phyloP scores from a whole-genome alignment of 2,888 invertebrate genomes.

The Mycalesis mineus region DNA sequence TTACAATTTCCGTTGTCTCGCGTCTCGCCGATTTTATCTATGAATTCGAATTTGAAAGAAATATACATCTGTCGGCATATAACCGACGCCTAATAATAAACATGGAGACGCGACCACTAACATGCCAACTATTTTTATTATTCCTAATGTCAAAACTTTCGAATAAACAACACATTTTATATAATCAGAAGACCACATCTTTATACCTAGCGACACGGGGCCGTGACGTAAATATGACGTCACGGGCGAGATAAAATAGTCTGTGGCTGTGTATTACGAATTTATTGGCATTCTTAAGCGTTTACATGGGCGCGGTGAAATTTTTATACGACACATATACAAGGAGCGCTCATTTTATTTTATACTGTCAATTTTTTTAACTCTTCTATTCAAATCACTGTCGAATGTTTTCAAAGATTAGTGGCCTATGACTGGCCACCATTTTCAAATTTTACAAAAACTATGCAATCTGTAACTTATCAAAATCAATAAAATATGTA shows the following conservation, averaged over 20 bases:
- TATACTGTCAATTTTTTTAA: neutral
- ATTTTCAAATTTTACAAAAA: no score
- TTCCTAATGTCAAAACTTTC: conserved; percentile 45
- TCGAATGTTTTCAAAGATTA: no score
- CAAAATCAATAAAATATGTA: no score
- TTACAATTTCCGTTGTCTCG: neutral
- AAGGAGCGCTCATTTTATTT: neutral
- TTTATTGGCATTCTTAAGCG: conserved; percentile 9
- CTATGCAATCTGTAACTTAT: no score
- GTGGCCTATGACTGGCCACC: no score
- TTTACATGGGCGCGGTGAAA: conserved; percentile 7
- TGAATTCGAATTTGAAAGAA: neutral
- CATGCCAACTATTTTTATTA: conserved; percentile 64
- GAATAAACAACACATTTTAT: conserved; percentile 45
- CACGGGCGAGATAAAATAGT: conserved; percentile 8
- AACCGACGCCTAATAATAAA: conserved; percentile 15
- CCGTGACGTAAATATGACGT: conserved; percentile 23
- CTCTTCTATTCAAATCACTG: neutral
- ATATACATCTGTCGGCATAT: conserved; percentile 7
- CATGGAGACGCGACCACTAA: conserved; percentile 25
- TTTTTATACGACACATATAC: conserved; percentile 3
- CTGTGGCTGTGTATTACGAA: conserved; percentile 1
- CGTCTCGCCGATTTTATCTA: neutral
- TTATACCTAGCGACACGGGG: conserved; percentile 15
- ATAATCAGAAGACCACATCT: conserved; percentile 22